phyloP scores from a whole-genome alignment of 2,888 invertebrate genomes.

The Parnassius mnemosyne region DNA sequence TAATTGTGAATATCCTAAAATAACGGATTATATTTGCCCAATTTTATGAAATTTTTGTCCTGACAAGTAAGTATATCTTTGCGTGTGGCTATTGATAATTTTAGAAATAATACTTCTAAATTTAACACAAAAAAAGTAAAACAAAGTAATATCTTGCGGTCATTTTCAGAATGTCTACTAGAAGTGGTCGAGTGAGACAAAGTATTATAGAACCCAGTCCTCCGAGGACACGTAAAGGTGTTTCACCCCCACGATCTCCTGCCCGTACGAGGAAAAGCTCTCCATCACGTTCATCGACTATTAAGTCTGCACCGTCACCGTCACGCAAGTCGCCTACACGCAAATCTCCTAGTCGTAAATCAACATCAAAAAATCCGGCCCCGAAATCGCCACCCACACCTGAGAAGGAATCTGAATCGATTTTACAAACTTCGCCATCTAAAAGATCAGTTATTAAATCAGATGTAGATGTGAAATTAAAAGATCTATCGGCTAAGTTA shows the following conservation, averaged over 20 bases:
- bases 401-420: constrained; percentile 46
- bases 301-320: constrained; percentile 52
- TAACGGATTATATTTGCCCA: neutral
- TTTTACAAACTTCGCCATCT: constrained; percentile 45
- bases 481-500: constrained; percentile 48
- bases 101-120: constrained; percentile 44
- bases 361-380: constrained; percentile 67
- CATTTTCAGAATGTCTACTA: constrained; percentile 61
- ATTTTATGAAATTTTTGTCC: constrained; percentile 30
- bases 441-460: constrained; percentile 56
- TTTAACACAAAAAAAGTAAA: constrained; percentile 11
- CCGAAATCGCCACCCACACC: constrained; percentile 69
- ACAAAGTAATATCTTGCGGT: constrained; percentile 3
- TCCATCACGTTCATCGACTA: constrained; percentile 44
- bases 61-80: constrained; percentile 47
- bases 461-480: constrained; percentile 42
- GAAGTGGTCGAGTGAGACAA: constrained; percentile 62
- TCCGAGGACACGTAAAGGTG: constrained; percentile 57
- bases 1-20: constrained; percentile 2
- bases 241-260: constrained; percentile 71
- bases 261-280: constrained; percentile 67
- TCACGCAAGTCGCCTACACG: constrained; percentile 76
- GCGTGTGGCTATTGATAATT: constrained; percentile 67
- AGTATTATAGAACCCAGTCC: constrained; percentile 61
- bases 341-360: constrained; percentile 73